Base-by-base conservation (phyloP, 2,797 vertebrate genomes). In the Anolis apletophallus region DNA sequence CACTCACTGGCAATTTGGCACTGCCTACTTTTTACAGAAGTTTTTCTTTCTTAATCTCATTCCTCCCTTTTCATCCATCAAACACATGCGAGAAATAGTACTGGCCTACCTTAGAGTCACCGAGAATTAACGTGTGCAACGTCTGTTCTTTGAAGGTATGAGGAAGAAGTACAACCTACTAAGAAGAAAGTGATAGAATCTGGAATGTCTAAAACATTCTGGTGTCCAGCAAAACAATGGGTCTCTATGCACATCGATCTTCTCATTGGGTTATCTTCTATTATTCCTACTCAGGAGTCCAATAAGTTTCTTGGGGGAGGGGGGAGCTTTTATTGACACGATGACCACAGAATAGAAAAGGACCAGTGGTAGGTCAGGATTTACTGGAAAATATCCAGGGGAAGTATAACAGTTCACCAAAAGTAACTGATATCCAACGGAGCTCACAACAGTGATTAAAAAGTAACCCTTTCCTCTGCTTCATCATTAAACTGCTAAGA, bases 131-230 rank as follows among this genome's bases (percentile, higher is more conserved):
- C 12, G 50, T 11, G 21, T 34, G 23, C 40, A 14, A 67, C 3
- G 46, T 46, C 46, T 9, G 11, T 13, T 23, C 29, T 32, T 19
- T 59, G 36, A 32, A 12, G 26, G 26, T 17, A 16, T 50, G 21
- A 11, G 54, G 13, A 59, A 80, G 7, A n/a, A 13, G 26, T 71
- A 9, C 29, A 57, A n/a, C 50, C 73, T 80, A 9, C 29, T 1
- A 46, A 75, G 50, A 16, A 61, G 26, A 75, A 57, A 6, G 36
- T 50, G 12, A 6, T 34, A 5, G 54, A 80, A 59, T 13, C 1
- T 61, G 68, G 68, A 72, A 34, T 61, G 36, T n/a, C n/a, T 17
- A 73, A 34, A 61, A 83, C 40, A 80, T 61, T 73, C 77, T 80
- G 40, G 19, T 34, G n/a, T 50, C 73, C 54, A 73, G n/a, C 14